These are phyloP conservation scores for Pelobates cultripes DNA, from an alignment of 2,797 vertebrate genomes.

Conservation along the genomic window DNA sequence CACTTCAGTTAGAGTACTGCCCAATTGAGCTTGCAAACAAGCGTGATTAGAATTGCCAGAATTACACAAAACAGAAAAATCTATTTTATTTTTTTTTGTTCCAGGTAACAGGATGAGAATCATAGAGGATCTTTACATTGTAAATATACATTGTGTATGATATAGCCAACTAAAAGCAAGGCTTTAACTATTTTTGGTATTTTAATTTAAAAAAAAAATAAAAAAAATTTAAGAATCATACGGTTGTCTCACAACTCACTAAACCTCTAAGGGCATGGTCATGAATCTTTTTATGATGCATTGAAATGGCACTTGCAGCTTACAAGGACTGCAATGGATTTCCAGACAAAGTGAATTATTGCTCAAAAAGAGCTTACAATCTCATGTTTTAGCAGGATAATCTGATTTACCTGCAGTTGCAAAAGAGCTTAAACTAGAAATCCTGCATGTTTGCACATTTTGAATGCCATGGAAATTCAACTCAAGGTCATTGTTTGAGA, in stretches of 20 bases:
- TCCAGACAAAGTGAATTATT: constrained; percentile 25
- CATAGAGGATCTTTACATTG: no score
- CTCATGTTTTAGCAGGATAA: constrained; percentile 18
- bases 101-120: no score
- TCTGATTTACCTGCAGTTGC: not conserved
- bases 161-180: no score
- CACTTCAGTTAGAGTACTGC: no score
- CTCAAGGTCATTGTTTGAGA: not conserved
- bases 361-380: constrained; percentile 36
- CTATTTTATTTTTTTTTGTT: no score
- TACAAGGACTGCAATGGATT: constrained; percentile 27
- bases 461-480: not conserved
- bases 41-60: no score
- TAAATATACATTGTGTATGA: no score
- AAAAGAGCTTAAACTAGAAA: not conserved
- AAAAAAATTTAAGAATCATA: not conserved
- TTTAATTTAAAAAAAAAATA: no score
- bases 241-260: not conserved
- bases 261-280: constrained; percentile 29
- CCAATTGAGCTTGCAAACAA: no score
- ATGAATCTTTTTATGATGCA: constrained; percentile 48
- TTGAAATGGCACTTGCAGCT: constrained; percentile 11
- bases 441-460: not conserved
- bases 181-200: no score
- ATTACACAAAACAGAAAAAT: no score